These are phyloP conservation scores for Lithophane semibrunnea DNA, from an alignment of 2,888 invertebrate species.

Conservation along the genomic window DNA sequence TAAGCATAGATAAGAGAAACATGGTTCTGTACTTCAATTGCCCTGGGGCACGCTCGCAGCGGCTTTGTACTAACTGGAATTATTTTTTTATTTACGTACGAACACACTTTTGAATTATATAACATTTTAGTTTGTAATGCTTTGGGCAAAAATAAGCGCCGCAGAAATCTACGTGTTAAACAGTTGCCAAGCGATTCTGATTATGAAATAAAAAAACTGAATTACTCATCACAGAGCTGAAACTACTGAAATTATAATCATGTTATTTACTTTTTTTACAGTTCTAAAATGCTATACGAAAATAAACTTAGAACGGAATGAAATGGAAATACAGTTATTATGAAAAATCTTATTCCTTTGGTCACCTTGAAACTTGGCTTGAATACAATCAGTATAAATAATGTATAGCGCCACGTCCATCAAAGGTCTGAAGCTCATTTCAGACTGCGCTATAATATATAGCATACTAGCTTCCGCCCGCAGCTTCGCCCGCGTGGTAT, in stretches of 20 bases:
- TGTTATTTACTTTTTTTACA: background rate
- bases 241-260: background rate
- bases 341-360: background rate
- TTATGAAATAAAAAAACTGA: background rate
- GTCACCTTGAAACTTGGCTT: background rate
- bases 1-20: slow-evolving; percentile 51
- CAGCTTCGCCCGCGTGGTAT: too few species aligned
- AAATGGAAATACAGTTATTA: background rate
- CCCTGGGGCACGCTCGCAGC: slow-evolving; percentile 51
- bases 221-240: background rate
- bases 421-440: background rate
- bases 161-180: background rate
- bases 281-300: background rate
- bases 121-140: slow-evolving; percentile 18
- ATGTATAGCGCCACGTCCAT: background rate
- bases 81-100: slow-evolving; percentile 42
- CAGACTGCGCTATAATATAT: too few species aligned
- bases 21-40: slow-evolving; percentile 58
- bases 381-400: background rate
- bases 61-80: slow-evolving; percentile 46
- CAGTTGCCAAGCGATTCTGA: background rate
- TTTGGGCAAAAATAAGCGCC: background rate
- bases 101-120: slow-evolving; percentile 34
- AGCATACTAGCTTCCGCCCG: too few species aligned
- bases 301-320: background rate